A percentile compares a stretch with the other conserved stretches of the same genome.
phyloP scores from a whole-genome alignment of 2,888 invertebrate genomes.

The Dorcus hopei region DNA sequence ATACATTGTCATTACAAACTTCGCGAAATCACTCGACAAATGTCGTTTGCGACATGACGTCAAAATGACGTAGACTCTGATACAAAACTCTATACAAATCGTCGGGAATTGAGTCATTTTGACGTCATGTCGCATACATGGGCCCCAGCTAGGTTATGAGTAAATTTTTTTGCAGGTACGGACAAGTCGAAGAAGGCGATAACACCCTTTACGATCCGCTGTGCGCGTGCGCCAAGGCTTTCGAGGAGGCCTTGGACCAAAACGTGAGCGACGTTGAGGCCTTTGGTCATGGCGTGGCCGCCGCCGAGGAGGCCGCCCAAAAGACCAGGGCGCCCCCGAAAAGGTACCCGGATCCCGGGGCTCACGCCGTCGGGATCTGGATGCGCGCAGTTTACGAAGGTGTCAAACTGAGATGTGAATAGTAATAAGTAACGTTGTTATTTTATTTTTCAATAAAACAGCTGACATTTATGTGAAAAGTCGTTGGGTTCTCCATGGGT shows the following conservation, averaged over 20 bases:
- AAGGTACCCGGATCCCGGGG: conserved; percentile 57
- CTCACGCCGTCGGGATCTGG: conserved; percentile 59
- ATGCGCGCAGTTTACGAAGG: conserved; percentile 54
- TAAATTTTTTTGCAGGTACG: conserved; percentile 61
- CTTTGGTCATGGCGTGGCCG: conserved; percentile 43
- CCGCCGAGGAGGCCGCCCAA: conserved; percentile 44
- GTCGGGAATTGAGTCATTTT: too few species aligned
- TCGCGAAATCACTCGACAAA: too few species aligned
- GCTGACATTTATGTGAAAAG: not conserved
- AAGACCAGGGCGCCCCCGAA: conserved; percentile 25
- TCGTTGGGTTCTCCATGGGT: too few species aligned
- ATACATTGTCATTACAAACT: not conserved
- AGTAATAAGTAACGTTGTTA: not conserved
- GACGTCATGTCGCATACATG: too few species aligned
- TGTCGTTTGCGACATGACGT: too few species aligned
- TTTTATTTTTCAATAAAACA: not conserved
- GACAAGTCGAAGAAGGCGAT: conserved; percentile 60
- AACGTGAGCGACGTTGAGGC: conserved; percentile 35
- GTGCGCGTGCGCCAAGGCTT: conserved; percentile 30
- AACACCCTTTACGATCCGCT: conserved; percentile 61
- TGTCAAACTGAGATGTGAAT: conserved; percentile 42
- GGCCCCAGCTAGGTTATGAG: too few species aligned
- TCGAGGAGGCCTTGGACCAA: conserved; percentile 31
- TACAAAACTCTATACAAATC: too few species aligned
- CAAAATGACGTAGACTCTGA: too few species aligned